Evolutionary conservation across 2,888 invertebrate species (phyloP).

Genomic region (Ormyrus labotus): DNA sequence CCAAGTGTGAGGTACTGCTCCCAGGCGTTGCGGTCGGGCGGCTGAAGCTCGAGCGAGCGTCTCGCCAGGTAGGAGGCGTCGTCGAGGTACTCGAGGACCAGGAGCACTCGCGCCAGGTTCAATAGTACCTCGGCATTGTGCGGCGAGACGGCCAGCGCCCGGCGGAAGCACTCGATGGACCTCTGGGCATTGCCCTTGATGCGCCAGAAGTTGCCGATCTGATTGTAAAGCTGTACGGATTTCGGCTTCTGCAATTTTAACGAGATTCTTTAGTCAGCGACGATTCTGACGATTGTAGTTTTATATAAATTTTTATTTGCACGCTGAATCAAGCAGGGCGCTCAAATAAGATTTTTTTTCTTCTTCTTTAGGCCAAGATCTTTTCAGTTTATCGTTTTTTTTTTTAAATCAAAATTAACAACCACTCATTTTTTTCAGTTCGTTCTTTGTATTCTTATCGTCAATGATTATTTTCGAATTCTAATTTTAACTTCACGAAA

Average conservation of each 20-base stretch:
- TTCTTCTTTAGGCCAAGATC: too few species aligned
- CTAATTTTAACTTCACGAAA: too few species aligned
- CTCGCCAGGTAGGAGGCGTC: constrained; percentile 92
- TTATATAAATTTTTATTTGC: too few species aligned
- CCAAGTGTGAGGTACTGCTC: constrained; percentile 94
- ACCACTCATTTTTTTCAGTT: too few species aligned
- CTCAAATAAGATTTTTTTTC: too few species aligned
- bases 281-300: too few species aligned
- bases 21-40: constrained; percentile 91
- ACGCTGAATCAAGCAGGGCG: too few species aligned
- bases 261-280: too few species aligned
- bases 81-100: constrained; percentile 91
- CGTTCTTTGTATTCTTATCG: too few species aligned
- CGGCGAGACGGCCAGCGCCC: constrained; percentile 89
- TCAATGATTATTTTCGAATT: too few species aligned
- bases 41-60: constrained; percentile 89
- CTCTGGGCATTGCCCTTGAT: constrained; percentile 91
- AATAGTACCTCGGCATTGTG: constrained; percentile 91
- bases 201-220: constrained; percentile 94
- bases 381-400: too few species aligned
- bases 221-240: constrained; percentile 90
- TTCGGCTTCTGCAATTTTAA: constrained; percentile 81
- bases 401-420: too few species aligned
- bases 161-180: constrained; percentile 92
- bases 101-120: constrained; percentile 89